Evolutionary conservation across 53 echinoderm and acorn worm genomes (phyloP).

Genomic region (Arbacia lixula): DNA sequence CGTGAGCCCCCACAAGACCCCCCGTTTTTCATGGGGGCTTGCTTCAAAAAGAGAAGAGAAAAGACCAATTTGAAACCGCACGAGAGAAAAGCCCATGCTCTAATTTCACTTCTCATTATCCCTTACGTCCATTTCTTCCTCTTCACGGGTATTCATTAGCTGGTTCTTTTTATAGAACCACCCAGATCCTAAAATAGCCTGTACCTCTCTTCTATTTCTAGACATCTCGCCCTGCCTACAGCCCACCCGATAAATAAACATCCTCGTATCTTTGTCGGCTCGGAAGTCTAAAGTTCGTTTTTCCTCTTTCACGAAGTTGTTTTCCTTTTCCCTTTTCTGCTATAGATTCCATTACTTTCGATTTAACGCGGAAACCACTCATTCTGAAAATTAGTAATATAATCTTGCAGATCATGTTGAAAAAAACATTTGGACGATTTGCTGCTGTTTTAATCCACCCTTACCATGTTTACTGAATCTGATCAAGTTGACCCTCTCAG

Average conservation of each 20-base stretch:
- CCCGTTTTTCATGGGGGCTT: too few relatives aligned
- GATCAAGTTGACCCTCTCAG: too few relatives aligned
- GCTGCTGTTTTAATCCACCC: too few relatives aligned
- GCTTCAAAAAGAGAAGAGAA: too few relatives aligned
- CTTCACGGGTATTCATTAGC: constrained; percentile 15
- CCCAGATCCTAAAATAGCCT: constrained; percentile 5
- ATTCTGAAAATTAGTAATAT: constrained; percentile 14
- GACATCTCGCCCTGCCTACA: neutral
- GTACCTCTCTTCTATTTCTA: too few relatives aligned
- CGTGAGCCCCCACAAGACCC: neutral
- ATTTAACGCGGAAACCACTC: constrained; percentile 35
- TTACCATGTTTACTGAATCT: too few relatives aligned
- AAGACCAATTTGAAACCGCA: constrained; percentile 17
- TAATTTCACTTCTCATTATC: constrained; percentile 18
- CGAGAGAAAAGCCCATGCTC: constrained; percentile 18
- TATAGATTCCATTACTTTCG: constrained; percentile 29
- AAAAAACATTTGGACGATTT: too few relatives aligned
- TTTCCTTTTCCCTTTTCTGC: too few relatives aligned
- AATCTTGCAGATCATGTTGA: too few relatives aligned
- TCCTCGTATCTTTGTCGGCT: constrained; percentile 19
- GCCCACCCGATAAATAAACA: constrained; percentile 20
- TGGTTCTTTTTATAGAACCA: constrained; percentile 38
- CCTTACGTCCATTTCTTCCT: constrained; percentile 12
- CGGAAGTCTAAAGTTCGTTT: constrained; percentile 27
- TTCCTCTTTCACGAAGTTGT: too few relatives aligned